Conservation (phyloP, 35 echinoderm and acorn worm genomes). For the Ptychodera flava region DNA sequence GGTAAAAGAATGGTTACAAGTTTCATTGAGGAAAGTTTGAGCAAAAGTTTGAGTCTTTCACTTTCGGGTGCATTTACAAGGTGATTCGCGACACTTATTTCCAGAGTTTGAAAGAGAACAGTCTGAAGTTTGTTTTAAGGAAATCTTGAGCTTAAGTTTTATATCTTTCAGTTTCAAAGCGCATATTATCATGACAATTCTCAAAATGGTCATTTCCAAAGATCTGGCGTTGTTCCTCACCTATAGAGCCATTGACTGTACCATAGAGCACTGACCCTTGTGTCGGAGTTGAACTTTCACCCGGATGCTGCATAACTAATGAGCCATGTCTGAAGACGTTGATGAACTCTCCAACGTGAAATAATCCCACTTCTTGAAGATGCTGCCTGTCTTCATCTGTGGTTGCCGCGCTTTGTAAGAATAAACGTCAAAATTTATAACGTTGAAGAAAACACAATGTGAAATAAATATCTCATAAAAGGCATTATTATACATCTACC, state of each 20-base stretch:
- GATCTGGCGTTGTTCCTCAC: constrained; percentile 64
- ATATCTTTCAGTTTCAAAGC: too few relatives aligned
- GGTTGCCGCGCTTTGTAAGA: constrained; percentile 62
- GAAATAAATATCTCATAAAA: background rate
- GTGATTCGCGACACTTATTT: too few relatives aligned
- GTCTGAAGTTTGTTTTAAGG: too few relatives aligned
- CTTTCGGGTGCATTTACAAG: too few relatives aligned
- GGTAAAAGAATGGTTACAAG: too few relatives aligned
- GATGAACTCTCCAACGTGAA: constrained; percentile 91
- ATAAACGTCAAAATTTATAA: background rate
- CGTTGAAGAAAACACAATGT: background rate
- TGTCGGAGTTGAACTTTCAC: constrained; percentile 75
- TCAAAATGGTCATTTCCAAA: too few relatives aligned
- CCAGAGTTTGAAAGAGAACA: too few relatives aligned
- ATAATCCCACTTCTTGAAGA: constrained; percentile 75
- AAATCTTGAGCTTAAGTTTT: too few relatives aligned
- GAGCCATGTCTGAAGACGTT: constrained; percentile 93
- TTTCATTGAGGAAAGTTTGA: too few relatives aligned
- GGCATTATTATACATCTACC: too few relatives aligned
- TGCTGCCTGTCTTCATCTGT: constrained; percentile 93
- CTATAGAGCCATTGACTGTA: constrained; percentile 84
- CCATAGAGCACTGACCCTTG: constrained; percentile 85
- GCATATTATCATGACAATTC: too few relatives aligned
- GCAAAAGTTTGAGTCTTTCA: too few relatives aligned
- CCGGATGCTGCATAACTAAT: constrained; percentile 84